Percentiles rank a stretch among this genome's conserved stretches.
Conservation (phyloP, 2,888 invertebrate species). For the Melanchra persicariae region DNA sequence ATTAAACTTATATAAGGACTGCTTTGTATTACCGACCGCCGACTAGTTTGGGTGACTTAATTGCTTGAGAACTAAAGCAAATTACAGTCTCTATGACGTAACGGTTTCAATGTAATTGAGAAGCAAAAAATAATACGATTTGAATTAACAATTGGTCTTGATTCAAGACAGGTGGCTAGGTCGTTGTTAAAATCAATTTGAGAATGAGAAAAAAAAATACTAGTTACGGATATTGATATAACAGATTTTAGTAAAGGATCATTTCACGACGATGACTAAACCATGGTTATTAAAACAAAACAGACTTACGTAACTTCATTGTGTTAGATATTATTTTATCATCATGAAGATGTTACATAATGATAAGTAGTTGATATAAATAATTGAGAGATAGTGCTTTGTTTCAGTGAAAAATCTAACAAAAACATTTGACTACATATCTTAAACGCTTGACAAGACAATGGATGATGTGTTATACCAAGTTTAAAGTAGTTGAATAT, state of each 20-base stretch:
- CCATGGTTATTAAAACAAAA: conserved; percentile 2
- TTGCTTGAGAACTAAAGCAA: conserved; percentile 54
- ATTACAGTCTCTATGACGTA: conserved; percentile 48
- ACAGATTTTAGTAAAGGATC: neutral
- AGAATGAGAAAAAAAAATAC: conserved; percentile 1
- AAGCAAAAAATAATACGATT: conserved; percentile 32
- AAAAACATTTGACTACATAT: neutral
- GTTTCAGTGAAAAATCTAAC: neutral
- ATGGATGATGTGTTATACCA: neutral
- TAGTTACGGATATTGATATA: neutral
- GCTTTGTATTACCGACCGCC: conserved; percentile 12
- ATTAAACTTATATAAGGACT: conserved; percentile 27
- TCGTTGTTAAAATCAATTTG: conserved; percentile 2
- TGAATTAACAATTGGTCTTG: conserved; percentile 17
- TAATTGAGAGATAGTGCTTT: neutral
- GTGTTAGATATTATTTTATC: neutral
- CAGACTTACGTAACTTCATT: neutral
- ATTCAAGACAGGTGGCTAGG: neutral
- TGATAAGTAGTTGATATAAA: neutral
- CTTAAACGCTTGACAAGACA: neutral
- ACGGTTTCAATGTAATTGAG: conserved; percentile 43
- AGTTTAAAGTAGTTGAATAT: too few species aligned
- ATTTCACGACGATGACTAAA: conserved; percentile 27
- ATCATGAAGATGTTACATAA: neutral
- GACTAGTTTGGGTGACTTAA: conserved; percentile 50